Base-by-base conservation (phyloP, 2,113 vertebrate species). In the Oxyura jamaicensis region DNA sequence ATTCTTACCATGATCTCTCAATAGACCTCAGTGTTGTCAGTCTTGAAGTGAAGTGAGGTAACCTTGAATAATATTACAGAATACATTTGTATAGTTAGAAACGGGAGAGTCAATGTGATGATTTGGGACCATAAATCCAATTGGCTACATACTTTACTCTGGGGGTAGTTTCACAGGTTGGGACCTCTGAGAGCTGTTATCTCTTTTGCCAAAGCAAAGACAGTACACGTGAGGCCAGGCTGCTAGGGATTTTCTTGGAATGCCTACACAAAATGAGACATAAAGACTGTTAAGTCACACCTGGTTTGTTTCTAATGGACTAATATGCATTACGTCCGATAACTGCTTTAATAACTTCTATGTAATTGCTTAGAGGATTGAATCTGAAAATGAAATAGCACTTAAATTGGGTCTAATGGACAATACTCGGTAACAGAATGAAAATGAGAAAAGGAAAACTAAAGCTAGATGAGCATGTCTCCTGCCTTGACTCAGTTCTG, bases 391-490 rank as follows among this genome's bases (percentile, higher is more conserved):
- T 63, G 26, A 84, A 89, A 60, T 7, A 75, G n/a, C 44, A 71
- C 59, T 55, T 83, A 71, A 84, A 72, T 35, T 29, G 19, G 19
- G 21, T 80, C 72, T 75, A 88, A 88, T 31, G 75, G 10, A 74
- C 13, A 58, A 7, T 78, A 50, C 23, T 76, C 28, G 22, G 78
- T 25, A 94, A 74, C 28, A 90, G 63, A 73, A 88, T 42, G 59
- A 79, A 91, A 95, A 88, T 52, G 55, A 93, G 59, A 62, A 75
- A 90, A 91, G 23, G 22, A 79, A 81, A 81, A 93, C 19, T 58
- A 11, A 88, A 86, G 26, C 15, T 48, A 86, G 90, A 90, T 59
- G 15, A 96, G 60, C 16, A 35, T 53, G 75, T 79, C 36, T 94
- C 53, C 65, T 88, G 15, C 53, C 75, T 62, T 77, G 60, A 42